These are phyloP conservation scores for Prionace glauca DNA, from an alignment of 2,797 vertebrate genomes.

Conservation along the genomic window DNA sequence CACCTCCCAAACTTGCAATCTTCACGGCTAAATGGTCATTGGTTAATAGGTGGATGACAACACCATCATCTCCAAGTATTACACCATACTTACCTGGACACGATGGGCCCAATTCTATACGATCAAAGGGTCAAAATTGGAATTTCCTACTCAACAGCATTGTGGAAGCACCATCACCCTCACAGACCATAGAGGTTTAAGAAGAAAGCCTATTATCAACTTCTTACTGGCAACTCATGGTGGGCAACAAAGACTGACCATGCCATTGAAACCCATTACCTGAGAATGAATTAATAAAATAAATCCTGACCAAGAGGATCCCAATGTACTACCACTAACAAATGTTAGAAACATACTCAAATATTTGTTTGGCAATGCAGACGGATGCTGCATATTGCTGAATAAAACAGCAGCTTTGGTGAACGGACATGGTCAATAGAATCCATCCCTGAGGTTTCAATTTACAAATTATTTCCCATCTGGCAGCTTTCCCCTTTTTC, in stretches of 20 bases:
- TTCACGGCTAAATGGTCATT: background rate
- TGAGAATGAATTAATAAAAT: background rate
- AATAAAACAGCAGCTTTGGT: constrained; percentile 12
- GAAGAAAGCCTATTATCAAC: background rate
- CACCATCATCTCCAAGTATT: background rate
- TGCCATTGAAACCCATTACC: background rate
- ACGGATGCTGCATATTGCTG: background rate
- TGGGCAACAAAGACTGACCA: background rate
- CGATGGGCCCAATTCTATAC: background rate
- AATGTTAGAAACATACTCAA: background rate
- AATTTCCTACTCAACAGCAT: background rate
- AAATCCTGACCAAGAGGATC: background rate
- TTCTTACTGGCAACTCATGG: background rate
- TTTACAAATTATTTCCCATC: background rate
- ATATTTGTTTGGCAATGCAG: background rate
- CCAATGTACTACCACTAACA: background rate
- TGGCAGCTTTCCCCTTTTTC: background rate
- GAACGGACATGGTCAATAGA: background rate
- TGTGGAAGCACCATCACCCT: background rate
- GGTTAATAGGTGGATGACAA: background rate
- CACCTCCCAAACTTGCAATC: background rate
- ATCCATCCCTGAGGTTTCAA: background rate
- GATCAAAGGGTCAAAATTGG: background rate
- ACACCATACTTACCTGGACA: background rate
- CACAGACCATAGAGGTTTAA: background rate